Base-by-base conservation (phyloP, 2,797 vertebrate species). In the Falco biarmicus region DNA sequence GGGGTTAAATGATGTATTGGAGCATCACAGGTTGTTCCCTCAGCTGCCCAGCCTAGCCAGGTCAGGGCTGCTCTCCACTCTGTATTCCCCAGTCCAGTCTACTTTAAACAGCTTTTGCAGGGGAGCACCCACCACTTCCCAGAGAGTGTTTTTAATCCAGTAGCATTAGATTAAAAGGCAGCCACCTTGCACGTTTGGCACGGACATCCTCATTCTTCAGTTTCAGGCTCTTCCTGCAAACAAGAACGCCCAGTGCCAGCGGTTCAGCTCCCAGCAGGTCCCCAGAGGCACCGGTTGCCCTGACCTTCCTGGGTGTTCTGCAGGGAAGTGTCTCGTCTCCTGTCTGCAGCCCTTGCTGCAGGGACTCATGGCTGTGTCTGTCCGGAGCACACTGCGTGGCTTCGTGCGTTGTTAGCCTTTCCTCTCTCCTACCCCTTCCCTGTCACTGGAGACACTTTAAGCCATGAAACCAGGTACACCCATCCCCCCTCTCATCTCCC, bases 401-500 rank as follows among this genome's bases (percentile, higher is more conserved):
- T 29, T 17, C 1, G 1, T 24, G 26, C 2, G 1, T 25, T 14
- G 31, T 25, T 17, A 17, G 43, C 63, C 75, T 59, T 43, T 48
- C 61, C 39, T 47, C 57, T 47, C 50, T 74, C n/a, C 75, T 41
- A 2, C 57, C 37, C 28, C 26, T 14, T 45, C 37, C 26, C 64
- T 22, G 11, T 50, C 56, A 6, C 78, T 43, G 25, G 37, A 51
- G 94, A 22, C 11, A 13, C 90, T 69, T 57, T 26, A 37, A 75
- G 65, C 66, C 31, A 3, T 13, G 69, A 22, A n/a, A 65, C 31
- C 69, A 69, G 87, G 76, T 89, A 45, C 45, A 45, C 17, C 63
- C 94, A 78, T 85, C 84, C 84, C 66, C 41, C 20, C 77, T 66
- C 48, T 50, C 19, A 1, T 80, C 43, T 79, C 92, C 89, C 87